phyloP scores from a whole-genome alignment of 2,797 vertebrate genomes.

The Hoplostethus mediterraneus region DNA sequence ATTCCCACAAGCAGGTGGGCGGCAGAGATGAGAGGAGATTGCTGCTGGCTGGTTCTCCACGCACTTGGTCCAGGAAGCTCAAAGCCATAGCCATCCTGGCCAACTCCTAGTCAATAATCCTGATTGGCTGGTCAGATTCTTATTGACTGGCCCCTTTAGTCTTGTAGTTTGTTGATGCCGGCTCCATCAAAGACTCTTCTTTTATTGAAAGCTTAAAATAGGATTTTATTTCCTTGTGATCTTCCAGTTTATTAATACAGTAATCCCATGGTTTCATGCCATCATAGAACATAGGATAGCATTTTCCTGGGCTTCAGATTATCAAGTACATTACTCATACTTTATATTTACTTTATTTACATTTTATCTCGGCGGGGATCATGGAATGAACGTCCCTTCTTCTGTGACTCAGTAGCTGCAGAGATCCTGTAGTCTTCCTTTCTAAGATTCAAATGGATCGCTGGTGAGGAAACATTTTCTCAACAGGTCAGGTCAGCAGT shows the following conservation, averaged over 20 bases:
- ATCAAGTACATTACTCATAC: background rate
- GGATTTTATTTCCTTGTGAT: background rate
- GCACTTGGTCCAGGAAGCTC: slow-evolving; percentile 17
- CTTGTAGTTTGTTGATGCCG: background rate
- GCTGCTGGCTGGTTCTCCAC: background rate
- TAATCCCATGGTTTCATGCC: background rate
- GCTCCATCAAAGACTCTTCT: no score
- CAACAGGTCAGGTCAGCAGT: background rate
- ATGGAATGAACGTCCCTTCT: background rate
- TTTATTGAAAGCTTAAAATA: background rate
- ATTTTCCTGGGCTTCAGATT: slow-evolving; percentile 21
- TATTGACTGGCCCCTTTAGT: background rate
- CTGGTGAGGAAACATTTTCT: slow-evolving; percentile 43
- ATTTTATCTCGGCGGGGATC: slow-evolving; percentile 27
- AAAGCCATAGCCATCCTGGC: slow-evolving; percentile 18
- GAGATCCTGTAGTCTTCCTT: slow-evolving; percentile 38
- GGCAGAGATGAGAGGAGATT: slow-evolving; percentile 10
- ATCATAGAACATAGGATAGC: background rate
- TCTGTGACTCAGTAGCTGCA: background rate
- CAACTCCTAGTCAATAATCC: slow-evolving; percentile 9
- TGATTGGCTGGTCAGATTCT: slow-evolving; percentile 11
- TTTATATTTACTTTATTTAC: slow-evolving; percentile 44
- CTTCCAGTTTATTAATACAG: background rate
- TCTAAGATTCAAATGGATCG: slow-evolving; percentile 54
- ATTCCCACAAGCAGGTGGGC: slow-evolving; percentile 51